Evolutionary conservation across 2,113 vertebrate species (phyloP).

Genomic region (Cyprinodon brontotheroides): DNA sequence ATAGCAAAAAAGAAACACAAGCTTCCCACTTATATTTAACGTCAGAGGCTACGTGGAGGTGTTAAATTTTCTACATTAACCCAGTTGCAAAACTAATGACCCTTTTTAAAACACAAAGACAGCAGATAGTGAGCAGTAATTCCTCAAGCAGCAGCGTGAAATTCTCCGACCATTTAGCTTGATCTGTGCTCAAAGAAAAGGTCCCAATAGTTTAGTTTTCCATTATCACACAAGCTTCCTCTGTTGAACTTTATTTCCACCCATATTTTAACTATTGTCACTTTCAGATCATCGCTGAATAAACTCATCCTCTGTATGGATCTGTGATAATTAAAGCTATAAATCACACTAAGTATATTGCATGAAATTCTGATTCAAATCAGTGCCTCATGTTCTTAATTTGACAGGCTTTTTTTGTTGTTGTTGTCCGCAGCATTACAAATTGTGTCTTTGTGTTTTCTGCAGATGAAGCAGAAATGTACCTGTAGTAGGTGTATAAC

Average conservation of each 20-base stretch:
- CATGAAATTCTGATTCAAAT: conserved; percentile 7
- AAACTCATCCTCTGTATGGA: conserved; percentile 20
- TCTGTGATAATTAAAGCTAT: conserved; percentile 49
- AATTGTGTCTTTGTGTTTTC: conserved; percentile 71
- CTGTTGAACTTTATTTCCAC: conserved; percentile 29
- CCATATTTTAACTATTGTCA: conserved; percentile 27
- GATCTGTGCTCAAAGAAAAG: conserved; percentile 49
- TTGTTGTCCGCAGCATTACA: conserved; percentile 55
- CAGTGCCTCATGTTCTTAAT: conserved; percentile 7
- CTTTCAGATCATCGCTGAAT: conserved; percentile 27
- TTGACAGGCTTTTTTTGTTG: conserved; percentile 47
- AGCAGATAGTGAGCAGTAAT: conserved; percentile 44
- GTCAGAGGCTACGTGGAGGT: conserved; percentile 70
- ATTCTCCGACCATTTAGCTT: conserved; percentile 43
- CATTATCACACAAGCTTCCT: conserved; percentile 38
- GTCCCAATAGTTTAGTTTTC: conserved; percentile 42
- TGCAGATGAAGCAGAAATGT: conserved; percentile 68
- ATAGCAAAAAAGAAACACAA: conserved; percentile 75
- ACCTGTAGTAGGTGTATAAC: conserved; percentile 72
- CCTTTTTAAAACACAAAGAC: conserved; percentile 58
- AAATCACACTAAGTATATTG: conserved; percentile 58
- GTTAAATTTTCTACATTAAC: conserved; percentile 70
- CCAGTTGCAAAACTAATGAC: conserved; percentile 63
- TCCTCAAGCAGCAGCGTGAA: conserved; percentile 41
- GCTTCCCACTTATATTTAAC: conserved; percentile 66